These are phyloP conservation scores for Elephantulus edwardii DNA, from an alignment of 2,113 vertebrate species.

Conservation along the genomic window DNA sequence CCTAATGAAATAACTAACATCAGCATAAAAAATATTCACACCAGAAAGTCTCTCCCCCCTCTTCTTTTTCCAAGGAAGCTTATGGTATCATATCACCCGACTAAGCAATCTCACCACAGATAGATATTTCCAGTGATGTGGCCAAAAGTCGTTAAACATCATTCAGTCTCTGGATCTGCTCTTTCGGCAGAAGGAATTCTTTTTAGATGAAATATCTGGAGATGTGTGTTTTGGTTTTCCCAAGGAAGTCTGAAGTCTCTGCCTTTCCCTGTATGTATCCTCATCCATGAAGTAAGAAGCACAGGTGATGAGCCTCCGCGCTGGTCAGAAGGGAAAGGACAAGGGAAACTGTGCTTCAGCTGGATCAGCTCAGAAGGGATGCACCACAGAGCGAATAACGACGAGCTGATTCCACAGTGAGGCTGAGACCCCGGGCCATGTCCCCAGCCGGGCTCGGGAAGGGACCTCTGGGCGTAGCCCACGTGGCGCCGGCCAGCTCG, in stretches of 20 bases:
- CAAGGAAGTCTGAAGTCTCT: slow-evolving; percentile 80
- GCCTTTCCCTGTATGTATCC: slow-evolving; percentile 70
- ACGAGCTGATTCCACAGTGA: slow-evolving; percentile 95
- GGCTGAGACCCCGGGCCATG: slow-evolving; percentile 88
- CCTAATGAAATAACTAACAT: slow-evolving; percentile 71
- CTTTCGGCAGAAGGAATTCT: slow-evolving; percentile 57
- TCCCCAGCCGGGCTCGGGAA: slow-evolving; percentile 90
- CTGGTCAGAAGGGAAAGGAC: slow-evolving; percentile 71
- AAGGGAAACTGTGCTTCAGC: slow-evolving; percentile 79
- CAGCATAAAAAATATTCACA: slow-evolving; percentile 83
- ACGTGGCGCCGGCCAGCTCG: slow-evolving; percentile 83
- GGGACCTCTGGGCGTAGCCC: slow-evolving; percentile 86
- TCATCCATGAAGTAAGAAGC: slow-evolving; percentile 68
- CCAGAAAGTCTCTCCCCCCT: slow-evolving; percentile 56
- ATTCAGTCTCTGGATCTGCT: slow-evolving; percentile 75
- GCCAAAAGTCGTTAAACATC: slow-evolving; percentile 69
- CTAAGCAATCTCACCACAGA: slow-evolving; percentile 47
- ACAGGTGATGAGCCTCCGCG: slow-evolving; percentile 68
- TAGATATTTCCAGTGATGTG: slow-evolving; percentile 59
- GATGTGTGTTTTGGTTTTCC: slow-evolving; percentile 49
- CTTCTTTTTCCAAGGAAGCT: slow-evolving; percentile 57
- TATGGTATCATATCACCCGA: slow-evolving; percentile 65
- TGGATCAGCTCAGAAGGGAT: slow-evolving; percentile 93
- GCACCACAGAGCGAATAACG: slow-evolving; percentile 92
- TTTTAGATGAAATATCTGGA: slow-evolving; percentile 48